Evolutionary conservation across 2,797 vertebrate genomes (phyloP).

Genomic region (Danio choprae): DNA sequence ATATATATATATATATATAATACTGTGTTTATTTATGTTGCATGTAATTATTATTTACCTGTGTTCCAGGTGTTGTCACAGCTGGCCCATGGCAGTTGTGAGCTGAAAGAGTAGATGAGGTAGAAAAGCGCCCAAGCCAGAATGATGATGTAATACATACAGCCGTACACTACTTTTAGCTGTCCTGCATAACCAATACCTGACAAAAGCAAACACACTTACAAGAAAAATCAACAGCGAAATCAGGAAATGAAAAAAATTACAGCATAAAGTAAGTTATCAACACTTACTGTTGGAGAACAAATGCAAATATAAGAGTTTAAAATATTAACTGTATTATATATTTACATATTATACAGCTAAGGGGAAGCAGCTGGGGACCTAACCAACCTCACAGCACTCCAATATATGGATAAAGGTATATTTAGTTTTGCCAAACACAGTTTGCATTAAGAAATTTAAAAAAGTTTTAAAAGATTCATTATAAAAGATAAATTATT

Average conservation of each 20-base stretch:
- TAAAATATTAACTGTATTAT: background rate
- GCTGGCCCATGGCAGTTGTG: constrained; percentile 34
- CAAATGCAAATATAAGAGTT: background rate
- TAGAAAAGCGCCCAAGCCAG: too few species aligned
- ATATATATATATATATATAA: too few species aligned
- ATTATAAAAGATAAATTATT: too few species aligned
- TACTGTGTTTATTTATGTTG: background rate
- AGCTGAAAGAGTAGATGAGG: too few species aligned
- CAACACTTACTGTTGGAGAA: too few species aligned
- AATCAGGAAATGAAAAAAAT: too few species aligned
- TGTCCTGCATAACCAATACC: constrained; percentile 74
- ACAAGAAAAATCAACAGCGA: background rate
- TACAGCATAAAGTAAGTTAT: background rate
- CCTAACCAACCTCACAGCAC: background rate
- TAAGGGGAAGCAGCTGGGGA: background rate
- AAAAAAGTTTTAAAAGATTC: background rate
- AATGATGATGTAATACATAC: constrained; percentile 66
- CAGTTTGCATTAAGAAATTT: background rate
- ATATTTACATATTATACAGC: background rate
- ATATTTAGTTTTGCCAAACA: background rate
- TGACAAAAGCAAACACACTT: constrained; percentile 43
- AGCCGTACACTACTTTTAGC: constrained; percentile 71
- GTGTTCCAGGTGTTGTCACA: constrained; percentile 60
- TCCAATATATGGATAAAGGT: background rate
- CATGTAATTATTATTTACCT: constrained; percentile 6